Evolutionary conservation across 2,888 invertebrate species (phyloP).

Genomic region (Heteromyza rotundicornis): DNA sequence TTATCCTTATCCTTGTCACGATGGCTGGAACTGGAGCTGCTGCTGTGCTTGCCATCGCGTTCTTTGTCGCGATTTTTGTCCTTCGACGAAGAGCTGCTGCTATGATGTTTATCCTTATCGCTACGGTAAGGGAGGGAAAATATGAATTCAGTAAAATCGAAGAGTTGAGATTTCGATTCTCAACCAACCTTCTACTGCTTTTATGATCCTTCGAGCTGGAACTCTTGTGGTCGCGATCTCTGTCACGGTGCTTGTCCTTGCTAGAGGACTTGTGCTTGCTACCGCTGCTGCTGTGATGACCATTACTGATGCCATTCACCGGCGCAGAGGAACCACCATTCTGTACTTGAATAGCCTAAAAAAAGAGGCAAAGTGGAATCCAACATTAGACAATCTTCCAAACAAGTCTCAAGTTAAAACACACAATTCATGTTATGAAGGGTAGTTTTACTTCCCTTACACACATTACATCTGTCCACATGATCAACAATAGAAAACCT

Average conservation of each 20-base stretch:
- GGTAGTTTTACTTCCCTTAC: too few relatives aligned
- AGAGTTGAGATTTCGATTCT: too few relatives aligned
- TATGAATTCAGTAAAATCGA: neutral
- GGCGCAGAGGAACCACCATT: slow-evolving; percentile 52
- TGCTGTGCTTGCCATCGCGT: slow-evolving; percentile 62
- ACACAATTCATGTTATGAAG: too few relatives aligned
- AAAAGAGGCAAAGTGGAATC: slow-evolving; percentile 5
- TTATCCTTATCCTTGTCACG: slow-evolving; percentile 62
- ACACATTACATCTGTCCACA: too few relatives aligned
- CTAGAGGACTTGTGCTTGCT: slow-evolving; percentile 73
- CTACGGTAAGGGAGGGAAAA: too few relatives aligned
- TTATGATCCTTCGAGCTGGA: slow-evolving; percentile 63
- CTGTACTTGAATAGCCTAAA: slow-evolving; percentile 49
- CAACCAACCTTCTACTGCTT: slow-evolving; percentile 60
- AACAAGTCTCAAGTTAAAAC: too few relatives aligned
- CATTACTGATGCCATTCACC: slow-evolving; percentile 74
- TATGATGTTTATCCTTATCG: slow-evolving; percentile 61
- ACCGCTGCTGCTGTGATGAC: slow-evolving; percentile 60
- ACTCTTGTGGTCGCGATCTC: slow-evolving; percentile 64
- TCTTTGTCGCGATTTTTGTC: slow-evolving; percentile 61
- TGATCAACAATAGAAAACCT: too few relatives aligned
- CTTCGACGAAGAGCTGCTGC: slow-evolving; percentile 59
- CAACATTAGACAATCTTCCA: too few relatives aligned
- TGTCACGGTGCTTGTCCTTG: slow-evolving; percentile 65
- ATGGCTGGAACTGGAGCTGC: slow-evolving; percentile 49